Percentiles rank a stretch among this genome's conserved stretches.
Conservation (phyloP, 1,140 invertebrate genomes). For the Bombus confusus region DNA sequence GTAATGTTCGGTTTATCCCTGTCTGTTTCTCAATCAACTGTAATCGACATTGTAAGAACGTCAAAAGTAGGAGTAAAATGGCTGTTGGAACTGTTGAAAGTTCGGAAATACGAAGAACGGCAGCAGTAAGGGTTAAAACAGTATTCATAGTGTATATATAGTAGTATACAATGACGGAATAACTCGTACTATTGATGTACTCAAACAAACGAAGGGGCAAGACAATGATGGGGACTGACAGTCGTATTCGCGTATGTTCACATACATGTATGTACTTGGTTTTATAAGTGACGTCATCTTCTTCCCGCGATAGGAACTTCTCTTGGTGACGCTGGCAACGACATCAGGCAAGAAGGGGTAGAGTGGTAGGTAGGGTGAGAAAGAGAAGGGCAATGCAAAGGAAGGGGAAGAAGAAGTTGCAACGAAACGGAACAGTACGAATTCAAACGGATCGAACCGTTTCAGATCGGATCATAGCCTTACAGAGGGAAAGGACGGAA, state of each 20-base stretch:
- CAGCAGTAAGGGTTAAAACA: too few species aligned
- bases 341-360: neutral
- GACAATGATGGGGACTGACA: too few species aligned
- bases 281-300: neutral
- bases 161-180: neutral
- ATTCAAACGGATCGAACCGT: conserved; percentile 52
- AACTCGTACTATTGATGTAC: too few species aligned
- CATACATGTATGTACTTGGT: neutral
- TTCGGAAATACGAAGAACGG: too few species aligned
- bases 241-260: too few species aligned
- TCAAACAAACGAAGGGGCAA: too few species aligned
- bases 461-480: conserved; percentile 41
- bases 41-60: too few species aligned
- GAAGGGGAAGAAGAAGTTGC: neutral
- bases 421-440: conserved; percentile 20
- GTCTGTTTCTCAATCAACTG: too few species aligned
- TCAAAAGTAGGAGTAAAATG: too few species aligned
- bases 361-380: too few species aligned
- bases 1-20: too few species aligned
- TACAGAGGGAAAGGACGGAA: conserved; percentile 44
- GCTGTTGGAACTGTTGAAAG: too few species aligned
- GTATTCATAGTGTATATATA: neutral
- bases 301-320: neutral
- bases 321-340: neutral
- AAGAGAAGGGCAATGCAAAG: neutral